Conservation (phyloP, 30 jellyfish, hydroid and myxozoan genomes). For the Turritopsis dohrnii region DNA sequence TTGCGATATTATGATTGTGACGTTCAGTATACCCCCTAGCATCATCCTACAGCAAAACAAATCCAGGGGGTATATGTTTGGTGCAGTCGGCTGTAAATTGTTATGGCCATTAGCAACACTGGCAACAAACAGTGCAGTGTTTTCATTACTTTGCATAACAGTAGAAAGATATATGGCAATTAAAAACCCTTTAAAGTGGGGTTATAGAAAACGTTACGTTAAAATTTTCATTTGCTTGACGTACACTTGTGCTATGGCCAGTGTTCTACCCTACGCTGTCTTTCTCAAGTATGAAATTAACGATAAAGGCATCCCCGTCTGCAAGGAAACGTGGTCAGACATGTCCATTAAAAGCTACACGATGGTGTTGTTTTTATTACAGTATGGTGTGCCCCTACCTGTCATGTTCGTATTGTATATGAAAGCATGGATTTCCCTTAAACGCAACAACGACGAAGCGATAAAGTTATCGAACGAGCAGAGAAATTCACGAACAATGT, state of each 20-base stretch:
- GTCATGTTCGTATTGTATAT: not conserved
- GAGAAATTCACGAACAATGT: not conserved
- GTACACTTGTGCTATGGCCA: not conserved
- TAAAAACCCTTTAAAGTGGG: not conserved
- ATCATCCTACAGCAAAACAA: not conserved
- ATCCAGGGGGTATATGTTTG: not conserved
- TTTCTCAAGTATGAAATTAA: not conserved
- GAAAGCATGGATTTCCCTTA: not conserved
- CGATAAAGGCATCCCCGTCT: not conserved
- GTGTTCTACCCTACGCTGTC: not conserved
- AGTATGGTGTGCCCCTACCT: constrained; percentile 2
- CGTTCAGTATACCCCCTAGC: not conserved
- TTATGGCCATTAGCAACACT: constrained; percentile 1
- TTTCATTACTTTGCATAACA: constrained; percentile 1
- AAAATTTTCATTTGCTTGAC: not conserved
- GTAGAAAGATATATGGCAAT: not conserved
- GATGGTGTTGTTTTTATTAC: constrained; percentile 6
- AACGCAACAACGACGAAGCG: not conserved
- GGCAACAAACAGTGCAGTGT: not conserved
- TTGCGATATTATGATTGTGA: not conserved
- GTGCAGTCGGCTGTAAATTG: constrained; percentile 1
- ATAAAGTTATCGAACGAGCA: not conserved
- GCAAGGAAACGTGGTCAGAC: not conserved
- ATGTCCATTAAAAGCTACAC: not conserved
- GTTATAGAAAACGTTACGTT: not conserved